Percentiles rank a stretch among this genome's conserved stretches.
Conservation (phyloP, 2,797 vertebrate genomes). For the Hippopotamyrus pictus region DNA sequence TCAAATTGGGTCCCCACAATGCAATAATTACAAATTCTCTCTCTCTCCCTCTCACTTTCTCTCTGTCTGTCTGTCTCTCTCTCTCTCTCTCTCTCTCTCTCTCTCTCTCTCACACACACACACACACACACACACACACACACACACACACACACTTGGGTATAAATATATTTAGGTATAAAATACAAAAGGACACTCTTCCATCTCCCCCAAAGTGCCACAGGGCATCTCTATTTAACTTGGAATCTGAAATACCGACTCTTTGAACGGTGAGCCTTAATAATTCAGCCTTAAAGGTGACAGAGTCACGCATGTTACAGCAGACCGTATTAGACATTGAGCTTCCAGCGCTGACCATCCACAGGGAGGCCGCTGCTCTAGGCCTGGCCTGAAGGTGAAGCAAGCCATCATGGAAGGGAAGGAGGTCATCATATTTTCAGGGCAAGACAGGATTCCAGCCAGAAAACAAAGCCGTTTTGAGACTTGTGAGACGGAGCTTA, state of each 20-base stretch:
- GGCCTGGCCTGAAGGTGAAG: background rate
- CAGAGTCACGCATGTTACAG: constrained; percentile 27
- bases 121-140: background rate
- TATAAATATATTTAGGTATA: background rate
- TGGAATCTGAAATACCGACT: constrained; percentile 30
- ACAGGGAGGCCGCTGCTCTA: background rate
- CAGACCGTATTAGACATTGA: constrained; percentile 22
- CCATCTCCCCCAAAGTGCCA: constrained; percentile 38
- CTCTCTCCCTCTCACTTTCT: no score
- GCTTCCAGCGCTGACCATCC: background rate
- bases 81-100: no score
- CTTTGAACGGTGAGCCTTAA: constrained; percentile 36
- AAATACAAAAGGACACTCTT: constrained; percentile 1
- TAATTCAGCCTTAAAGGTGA: constrained; percentile 37
- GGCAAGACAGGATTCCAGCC: background rate
- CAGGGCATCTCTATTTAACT: constrained; percentile 38
- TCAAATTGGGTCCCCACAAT: no score
- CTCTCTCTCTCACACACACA: no score
- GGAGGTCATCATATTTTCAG: constrained; percentile 2
- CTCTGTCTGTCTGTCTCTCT: no score
- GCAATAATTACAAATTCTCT: no score
- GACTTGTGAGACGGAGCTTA: background rate
- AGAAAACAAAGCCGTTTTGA: background rate
- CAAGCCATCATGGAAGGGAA: constrained; percentile 1
- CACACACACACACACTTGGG: background rate